Evolutionary conservation across 2,888 invertebrate genomes (phyloP).

Genomic region (Agrochola lota): DNA sequence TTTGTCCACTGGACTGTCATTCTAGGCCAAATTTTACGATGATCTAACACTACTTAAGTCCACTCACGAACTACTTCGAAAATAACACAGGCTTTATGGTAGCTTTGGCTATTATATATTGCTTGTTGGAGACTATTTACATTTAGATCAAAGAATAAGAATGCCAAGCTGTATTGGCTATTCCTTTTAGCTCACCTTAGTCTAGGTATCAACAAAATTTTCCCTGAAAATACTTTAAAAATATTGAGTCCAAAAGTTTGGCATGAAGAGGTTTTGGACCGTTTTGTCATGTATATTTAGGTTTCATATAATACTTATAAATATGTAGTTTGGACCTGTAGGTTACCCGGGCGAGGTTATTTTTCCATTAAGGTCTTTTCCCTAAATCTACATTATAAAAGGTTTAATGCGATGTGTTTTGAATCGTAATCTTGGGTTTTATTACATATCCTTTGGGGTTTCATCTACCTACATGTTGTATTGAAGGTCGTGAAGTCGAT

Average conservation of each 20-base stretch:
- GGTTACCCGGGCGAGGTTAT: slow-evolving; percentile 18
- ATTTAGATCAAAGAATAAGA: slow-evolving; percentile 30
- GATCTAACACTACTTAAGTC: slow-evolving; percentile 23
- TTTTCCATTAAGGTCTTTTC: slow-evolving; percentile 21
- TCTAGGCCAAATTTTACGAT: slow-evolving; percentile 16
- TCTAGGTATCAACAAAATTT: not conserved
- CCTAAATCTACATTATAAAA: slow-evolving; percentile 53
- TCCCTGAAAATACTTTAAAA: not conserved
- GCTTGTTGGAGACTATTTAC: slow-evolving; percentile 13
- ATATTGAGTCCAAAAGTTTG: not conserved
- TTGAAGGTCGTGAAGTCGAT: slow-evolving; percentile 8
- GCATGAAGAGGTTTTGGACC: not conserved
- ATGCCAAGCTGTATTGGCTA: not conserved
- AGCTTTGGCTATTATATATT: not conserved
- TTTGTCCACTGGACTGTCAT: slow-evolving; percentile 1
- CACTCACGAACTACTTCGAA: slow-evolving; percentile 6
- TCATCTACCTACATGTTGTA: slow-evolving; percentile 7
- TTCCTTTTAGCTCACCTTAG: slow-evolving; percentile 8
- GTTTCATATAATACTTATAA: not conserved
- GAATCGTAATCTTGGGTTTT: slow-evolving; percentile 45
- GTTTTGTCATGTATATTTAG: slow-evolving; percentile 16
- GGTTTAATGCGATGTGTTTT: slow-evolving; percentile 34
- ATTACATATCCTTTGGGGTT: slow-evolving; percentile 17
- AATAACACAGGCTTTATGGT: slow-evolving; percentile 9
- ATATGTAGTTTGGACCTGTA: slow-evolving; percentile 14